Base-by-base conservation (phyloP, 2,797 vertebrate genomes). In the Acridotheres tristis region DNA sequence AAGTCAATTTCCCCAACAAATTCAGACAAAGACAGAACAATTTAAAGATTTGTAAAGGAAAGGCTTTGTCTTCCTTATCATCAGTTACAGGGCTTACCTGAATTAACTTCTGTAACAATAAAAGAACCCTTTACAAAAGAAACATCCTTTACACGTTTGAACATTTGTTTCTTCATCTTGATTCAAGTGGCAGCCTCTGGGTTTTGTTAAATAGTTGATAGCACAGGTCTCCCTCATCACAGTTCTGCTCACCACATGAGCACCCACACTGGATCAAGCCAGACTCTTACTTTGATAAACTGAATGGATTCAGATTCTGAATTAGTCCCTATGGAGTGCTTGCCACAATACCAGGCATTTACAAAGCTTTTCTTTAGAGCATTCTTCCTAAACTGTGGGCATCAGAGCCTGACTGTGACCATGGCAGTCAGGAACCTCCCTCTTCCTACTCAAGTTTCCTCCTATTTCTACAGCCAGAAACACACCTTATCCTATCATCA, bases 101-200 rank as follows among this genome's bases (percentile, higher is more conserved):
- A 89, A 90, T 84, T 88, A 78, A 88, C 40, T 86, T 47, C 38
- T 62, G n/a, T 36, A 86, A 80, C 48, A 91, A 90, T 51, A 42
- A 59, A 69, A 40, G 61, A 45, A 48, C 20, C 34, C 12, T 16
- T 54, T 62, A 54, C 42, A 73, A 59, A 77, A 68, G 32, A 67
- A 51, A 59, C 62, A 74, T 43, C 27, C 38, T 14, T 90, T 62
- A 68, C 59, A 66, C 29, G 29, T 59, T 6, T 32, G 61, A 95
- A 66, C 26, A 32, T 62, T 54, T 80, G 47, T 69, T 88, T 77
- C 73, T 76, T 47, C n/a, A 62, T 55, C 73, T 51, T 9, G 7
- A n/a, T 67, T 87, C 19, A 67, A 32, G 18, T n/a, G 63, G 38
- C 26, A 36, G 88, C 45, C 27, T 17, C 67, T 34, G 51, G 50